phyloP scores from a whole-genome alignment of 2,797 vertebrate genomes.

The Chiroxiphia lanceolata region DNA sequence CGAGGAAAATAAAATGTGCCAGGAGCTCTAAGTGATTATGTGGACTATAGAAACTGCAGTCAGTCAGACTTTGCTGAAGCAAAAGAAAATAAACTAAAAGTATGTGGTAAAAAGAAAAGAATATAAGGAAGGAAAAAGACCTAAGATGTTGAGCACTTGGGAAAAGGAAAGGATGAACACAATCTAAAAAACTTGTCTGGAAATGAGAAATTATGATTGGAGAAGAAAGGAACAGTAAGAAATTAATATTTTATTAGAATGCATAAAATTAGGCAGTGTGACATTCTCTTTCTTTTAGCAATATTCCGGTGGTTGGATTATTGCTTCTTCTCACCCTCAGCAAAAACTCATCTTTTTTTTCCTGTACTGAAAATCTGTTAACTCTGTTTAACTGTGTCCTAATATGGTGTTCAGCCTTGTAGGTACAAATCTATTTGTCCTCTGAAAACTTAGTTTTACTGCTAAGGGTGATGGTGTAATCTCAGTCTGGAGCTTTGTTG shows the following conservation, averaged over 20 bases:
- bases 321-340: background rate
- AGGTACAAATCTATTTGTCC: background rate
- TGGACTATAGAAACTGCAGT: background rate
- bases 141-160: background rate
- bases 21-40: background rate
- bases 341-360: background rate
- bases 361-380: background rate
- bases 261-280: background rate
- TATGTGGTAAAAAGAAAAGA: background rate
- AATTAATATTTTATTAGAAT: background rate
- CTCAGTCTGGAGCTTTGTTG: background rate
- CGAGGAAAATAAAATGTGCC: background rate
- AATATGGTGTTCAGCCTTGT: background rate
- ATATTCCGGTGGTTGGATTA: background rate
- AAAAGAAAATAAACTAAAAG: background rate
- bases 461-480: background rate
- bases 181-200: background rate
- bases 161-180: background rate
- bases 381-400: background rate
- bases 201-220: background rate
- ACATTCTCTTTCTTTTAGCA: background rate
- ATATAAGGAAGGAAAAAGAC: background rate
- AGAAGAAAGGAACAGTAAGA: background rate
- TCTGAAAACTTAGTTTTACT: background rate
- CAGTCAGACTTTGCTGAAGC: background rate